Percentiles rank a stretch among this genome's conserved stretches.
These are phyloP conservation scores for Solea solea DNA, from an alignment of 2,113 vertebrate species.

Conservation along the genomic window DNA sequence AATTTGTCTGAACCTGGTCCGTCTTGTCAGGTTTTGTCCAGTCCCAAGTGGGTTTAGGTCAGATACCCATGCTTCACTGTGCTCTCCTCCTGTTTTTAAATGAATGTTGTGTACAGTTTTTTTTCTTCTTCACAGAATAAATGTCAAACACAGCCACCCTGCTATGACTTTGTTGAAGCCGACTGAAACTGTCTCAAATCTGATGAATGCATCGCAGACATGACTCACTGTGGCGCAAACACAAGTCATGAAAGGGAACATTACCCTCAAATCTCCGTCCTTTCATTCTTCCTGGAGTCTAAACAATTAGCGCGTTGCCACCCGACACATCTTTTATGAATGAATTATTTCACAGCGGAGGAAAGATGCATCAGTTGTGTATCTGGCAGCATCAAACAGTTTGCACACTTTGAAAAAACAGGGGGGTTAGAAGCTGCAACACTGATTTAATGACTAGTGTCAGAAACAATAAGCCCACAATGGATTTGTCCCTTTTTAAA, in stretches of 20 bases:
- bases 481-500: neutral
- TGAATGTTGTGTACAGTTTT: no score
- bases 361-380: constrained; percentile 5
- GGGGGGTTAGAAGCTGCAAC: constrained; percentile 3
- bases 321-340: constrained; percentile 26
- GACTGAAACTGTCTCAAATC: neutral
- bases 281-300: neutral
- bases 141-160: neutral
- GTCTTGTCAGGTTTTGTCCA: no score
- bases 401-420: constrained; percentile 5
- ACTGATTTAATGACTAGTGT: constrained; percentile 6
- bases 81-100: no score
- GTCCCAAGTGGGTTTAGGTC: no score
- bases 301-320: constrained; percentile 29
- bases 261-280: neutral
- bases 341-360: constrained; percentile 32
- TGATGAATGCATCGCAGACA: constrained; percentile 4
- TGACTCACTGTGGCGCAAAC: neutral
- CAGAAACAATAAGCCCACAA: constrained; percentile 2
- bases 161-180: neutral
- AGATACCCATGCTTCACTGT: no score
- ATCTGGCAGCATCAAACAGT: constrained; percentile 21
- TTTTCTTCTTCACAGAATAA: neutral
- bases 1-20: no score
- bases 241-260: constrained; percentile 15